Evolutionary conservation across 2,797 vertebrate genomes (phyloP).

Genomic region (Myotis planiceps): DNA sequence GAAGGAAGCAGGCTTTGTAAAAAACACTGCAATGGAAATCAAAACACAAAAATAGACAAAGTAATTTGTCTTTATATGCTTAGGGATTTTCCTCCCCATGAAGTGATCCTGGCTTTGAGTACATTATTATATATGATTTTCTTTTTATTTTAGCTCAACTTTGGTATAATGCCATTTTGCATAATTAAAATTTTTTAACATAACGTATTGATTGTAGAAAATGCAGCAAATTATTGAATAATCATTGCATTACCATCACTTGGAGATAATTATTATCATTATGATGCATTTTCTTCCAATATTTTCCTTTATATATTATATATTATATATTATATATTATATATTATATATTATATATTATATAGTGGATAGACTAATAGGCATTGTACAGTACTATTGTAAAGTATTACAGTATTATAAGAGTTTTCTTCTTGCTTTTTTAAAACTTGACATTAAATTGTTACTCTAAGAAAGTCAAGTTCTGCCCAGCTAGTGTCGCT

Average conservation of each 20-base stretch:
- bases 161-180: neutral
- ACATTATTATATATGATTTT: neutral
- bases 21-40: neutral
- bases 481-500: neutral
- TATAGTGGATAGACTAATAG: neutral
- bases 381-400: neutral
- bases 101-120: neutral
- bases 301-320: neutral
- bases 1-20: neutral
- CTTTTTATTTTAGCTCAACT: neutral
- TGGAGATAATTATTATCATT: neutral
- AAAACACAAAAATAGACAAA: neutral
- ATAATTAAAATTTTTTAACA: neutral
- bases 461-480: neutral
- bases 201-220: neutral
- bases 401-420: neutral
- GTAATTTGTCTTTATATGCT: neutral
- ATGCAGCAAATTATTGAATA: constrained; percentile 24
- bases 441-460: neutral
- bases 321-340: too few species aligned
- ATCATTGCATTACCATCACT: neutral
- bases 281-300: neutral
- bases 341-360: neutral
- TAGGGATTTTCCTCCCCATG: neutral
- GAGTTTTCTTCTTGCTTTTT: neutral